Percentiles rank a stretch among this genome's conserved stretches.
Conservation (phyloP, 2,113 vertebrate genomes). For the Numenius arquata region DNA sequence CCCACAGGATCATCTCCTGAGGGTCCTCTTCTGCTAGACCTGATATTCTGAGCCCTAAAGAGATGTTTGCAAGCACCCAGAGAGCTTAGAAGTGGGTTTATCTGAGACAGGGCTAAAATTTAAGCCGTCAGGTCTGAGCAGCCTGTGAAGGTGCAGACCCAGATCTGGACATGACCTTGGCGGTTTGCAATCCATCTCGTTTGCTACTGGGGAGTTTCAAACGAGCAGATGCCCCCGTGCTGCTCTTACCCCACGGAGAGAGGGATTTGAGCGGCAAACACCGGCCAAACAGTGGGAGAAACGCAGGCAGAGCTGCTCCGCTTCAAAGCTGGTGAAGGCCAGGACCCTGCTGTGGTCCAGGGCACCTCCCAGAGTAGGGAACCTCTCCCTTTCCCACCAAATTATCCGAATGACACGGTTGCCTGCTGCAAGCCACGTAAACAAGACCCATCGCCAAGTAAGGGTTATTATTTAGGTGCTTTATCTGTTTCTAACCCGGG, state of each 20-base stretch:
- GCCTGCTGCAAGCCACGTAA: neutral
- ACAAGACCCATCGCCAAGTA: neutral
- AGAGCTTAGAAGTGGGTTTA: neutral
- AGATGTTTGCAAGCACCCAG: neutral
- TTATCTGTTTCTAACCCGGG: neutral
- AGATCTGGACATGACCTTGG: neutral
- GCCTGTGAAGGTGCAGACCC: neutral
- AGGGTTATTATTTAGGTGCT: neutral
- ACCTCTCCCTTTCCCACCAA: neutral
- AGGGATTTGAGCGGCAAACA: neutral
- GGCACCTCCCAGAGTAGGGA: neutral
- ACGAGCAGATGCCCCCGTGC: rapidly evolving
- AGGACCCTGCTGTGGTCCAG: neutral
- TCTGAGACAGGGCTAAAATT: neutral
- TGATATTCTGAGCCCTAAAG: neutral
- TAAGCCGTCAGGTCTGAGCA: neutral
- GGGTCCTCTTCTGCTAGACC: neutral
- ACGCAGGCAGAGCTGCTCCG: neutral
- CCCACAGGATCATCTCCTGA: neutral
- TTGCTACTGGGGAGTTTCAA: neutral
- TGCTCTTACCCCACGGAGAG: neutral
- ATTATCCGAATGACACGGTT: neutral
- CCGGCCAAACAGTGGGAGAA: rapidly evolving
- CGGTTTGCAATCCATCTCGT: neutral
- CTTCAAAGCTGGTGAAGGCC: neutral